Conservation (phyloP, 2,888 invertebrate genomes). For the Drosophila anomelani region DNA sequence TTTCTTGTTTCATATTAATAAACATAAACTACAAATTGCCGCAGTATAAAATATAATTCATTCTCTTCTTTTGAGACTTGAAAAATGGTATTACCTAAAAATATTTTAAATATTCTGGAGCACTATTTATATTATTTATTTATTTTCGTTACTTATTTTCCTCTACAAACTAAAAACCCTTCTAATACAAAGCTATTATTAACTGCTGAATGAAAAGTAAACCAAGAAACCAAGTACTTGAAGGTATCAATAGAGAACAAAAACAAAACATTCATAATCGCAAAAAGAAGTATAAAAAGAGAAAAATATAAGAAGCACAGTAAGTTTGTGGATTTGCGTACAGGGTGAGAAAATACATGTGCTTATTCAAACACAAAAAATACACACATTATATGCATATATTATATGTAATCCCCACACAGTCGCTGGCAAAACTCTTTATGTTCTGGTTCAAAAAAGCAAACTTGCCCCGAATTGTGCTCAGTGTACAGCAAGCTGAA, state of each 20-base stretch:
- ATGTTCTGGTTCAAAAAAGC: conserved; percentile 4
- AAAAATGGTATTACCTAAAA: not conserved
- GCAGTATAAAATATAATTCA: not conserved
- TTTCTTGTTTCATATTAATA: not conserved
- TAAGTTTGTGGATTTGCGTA: conserved; percentile 10
- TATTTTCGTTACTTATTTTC: not conserved
- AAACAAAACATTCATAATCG: conserved; percentile 6
- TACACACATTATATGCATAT: conserved; percentile 3
- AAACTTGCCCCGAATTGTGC: not conserved
- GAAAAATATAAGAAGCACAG: not conserved
- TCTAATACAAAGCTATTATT: too few relatives aligned
- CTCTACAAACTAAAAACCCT: too few relatives aligned
- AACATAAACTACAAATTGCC: not conserved
- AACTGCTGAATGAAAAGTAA: not conserved
- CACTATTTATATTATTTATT: not conserved
- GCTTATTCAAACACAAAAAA: conserved; percentile 3
- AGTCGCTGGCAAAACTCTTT: conserved; percentile 3
- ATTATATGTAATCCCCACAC: not conserved
- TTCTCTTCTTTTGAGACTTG: not conserved
- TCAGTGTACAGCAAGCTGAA: conserved; percentile 45
- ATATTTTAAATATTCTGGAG: not conserved
- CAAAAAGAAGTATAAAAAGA: not conserved
- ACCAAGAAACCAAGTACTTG: not conserved
- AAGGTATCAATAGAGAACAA: conserved; percentile 9
- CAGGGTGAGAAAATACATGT: conserved; percentile 22